A percentile compares a stretch with the other conserved stretches of the same genome.
Conservation (phyloP, 2,797 vertebrate genomes). For the Halcyon leucocephala region DNA sequence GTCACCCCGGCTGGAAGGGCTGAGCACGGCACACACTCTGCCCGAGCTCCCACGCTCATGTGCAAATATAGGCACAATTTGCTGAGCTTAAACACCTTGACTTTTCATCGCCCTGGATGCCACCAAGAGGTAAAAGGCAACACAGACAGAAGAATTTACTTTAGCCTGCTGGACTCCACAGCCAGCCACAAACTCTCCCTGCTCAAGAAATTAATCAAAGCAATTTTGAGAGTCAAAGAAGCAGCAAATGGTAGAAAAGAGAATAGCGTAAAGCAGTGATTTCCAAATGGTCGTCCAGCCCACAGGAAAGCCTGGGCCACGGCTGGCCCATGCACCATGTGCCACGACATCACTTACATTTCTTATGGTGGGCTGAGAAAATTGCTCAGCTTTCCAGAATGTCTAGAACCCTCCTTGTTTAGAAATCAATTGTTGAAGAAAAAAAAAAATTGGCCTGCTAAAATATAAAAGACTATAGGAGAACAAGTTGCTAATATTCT, state of each 20-base stretch:
- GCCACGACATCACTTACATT: background rate
- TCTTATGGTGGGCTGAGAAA: background rate
- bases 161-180: background rate
- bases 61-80: background rate
- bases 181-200: background rate
- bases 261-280: background rate
- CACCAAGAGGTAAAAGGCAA: background rate
- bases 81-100: background rate
- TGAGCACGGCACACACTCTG: background rate
- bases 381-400: background rate
- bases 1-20: background rate
- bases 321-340: background rate
- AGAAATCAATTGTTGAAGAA: background rate
- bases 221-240: background rate
- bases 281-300: background rate
- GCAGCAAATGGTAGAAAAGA: background rate
- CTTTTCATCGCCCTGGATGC: background rate
- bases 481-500: background rate
- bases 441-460: background rate
- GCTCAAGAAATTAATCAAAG: background rate
- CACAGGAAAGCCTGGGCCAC: background rate
- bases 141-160: background rate
- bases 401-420: background rate
- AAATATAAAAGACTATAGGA: background rate
- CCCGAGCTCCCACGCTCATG: background rate